phyloP scores from a whole-genome alignment of 2,797 vertebrate species.

The Manis pentadactyla region DNA sequence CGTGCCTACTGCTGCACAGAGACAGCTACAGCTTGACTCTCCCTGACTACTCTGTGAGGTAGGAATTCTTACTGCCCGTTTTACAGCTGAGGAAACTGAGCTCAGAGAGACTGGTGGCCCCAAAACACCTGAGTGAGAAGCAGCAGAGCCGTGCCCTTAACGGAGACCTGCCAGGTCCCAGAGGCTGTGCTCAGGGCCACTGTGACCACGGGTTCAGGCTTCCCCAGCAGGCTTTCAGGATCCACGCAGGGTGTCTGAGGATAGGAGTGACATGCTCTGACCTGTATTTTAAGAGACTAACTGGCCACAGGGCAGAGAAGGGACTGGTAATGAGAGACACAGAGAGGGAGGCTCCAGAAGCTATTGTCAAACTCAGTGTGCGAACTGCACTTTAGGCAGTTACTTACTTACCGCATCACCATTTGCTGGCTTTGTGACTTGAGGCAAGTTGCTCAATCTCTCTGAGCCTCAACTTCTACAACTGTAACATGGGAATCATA shows the following conservation, averaged over 20 bases:
- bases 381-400: neutral
- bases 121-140: neutral
- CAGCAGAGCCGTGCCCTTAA: neutral
- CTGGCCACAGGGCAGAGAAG: neutral
- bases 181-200: neutral
- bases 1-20: rapidly evolving
- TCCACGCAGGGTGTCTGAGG: neutral
- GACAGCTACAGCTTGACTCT: neutral
- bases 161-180: neutral
- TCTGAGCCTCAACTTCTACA: neutral
- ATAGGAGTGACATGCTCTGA: neutral
- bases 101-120: neutral
- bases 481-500: neutral
- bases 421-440: neutral
- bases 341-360: neutral
- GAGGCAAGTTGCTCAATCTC: neutral
- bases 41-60: neutral
- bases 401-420: neutral
- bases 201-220: neutral
- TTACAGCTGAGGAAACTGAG: neutral
- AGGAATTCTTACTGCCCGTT: neutral
- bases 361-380: neutral
- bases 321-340: neutral
- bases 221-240: neutral
- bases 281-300: neutral